These are phyloP conservation scores for Dendropsophus ebraccatus DNA, from an alignment of 2,113 vertebrate genomes.

Conservation along the genomic window DNA sequence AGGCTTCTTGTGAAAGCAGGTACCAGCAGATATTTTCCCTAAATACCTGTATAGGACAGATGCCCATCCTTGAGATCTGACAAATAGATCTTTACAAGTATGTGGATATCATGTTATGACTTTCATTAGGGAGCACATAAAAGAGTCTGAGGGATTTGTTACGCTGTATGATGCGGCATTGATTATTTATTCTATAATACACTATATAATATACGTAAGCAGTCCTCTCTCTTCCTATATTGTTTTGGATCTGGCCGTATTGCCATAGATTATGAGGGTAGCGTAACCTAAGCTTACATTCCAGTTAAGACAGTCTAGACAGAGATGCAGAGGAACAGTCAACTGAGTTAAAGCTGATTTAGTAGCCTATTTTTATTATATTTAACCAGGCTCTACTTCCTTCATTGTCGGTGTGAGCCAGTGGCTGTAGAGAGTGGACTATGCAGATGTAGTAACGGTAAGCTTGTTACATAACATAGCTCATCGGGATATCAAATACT, in stretches of 20 bases:
- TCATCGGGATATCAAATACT: no score
- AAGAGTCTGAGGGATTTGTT: not conserved
- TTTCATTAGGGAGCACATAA: not conserved
- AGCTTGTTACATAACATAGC: no score
- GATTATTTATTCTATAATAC: constrained; percentile 5
- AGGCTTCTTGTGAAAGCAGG: not conserved
- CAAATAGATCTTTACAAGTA: constrained; percentile 1
- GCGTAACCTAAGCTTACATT: not conserved
- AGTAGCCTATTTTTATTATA: not conserved
- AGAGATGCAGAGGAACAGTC: not conserved
- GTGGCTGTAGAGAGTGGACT: no score
- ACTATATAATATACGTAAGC: not conserved
- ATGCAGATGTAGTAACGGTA: no score
- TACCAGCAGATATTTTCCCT: constrained; percentile 8
- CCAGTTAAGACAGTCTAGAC: not conserved
- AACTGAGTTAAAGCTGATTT: not conserved
- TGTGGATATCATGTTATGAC: constrained; percentile 6
- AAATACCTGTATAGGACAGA: not conserved
- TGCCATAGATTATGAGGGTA: not conserved
- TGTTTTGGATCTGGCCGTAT: not conserved
- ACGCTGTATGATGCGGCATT: not conserved
- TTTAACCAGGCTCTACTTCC: not conserved
- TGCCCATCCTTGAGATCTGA: not conserved
- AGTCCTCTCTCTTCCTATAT: not conserved
- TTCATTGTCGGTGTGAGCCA: no score